Evolutionary conservation across 2,113 vertebrate genomes (phyloP), one percentile per base, ranked within the genome.

Genomic region (Geococcyx californianus): DNA sequence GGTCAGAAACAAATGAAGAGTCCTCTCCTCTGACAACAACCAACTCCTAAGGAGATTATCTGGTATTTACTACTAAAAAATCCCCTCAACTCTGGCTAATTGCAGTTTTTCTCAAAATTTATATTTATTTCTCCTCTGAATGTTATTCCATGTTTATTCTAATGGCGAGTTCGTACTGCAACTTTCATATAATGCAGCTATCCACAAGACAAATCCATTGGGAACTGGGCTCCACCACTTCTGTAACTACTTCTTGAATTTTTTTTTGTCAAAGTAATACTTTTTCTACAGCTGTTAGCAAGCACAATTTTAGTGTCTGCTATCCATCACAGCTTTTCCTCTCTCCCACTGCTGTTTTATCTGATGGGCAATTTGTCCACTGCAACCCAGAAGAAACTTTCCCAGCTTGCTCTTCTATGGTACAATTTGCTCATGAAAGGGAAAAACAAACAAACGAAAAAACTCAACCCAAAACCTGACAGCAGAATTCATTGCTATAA

Each of bases 341-440:
- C 55, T 81, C 72, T 85, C 67, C 33, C 26, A 67, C 47, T 0
- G 1, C 49, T 66, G 44, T 90, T 90, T 58, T 38, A 77, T 74
- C 26, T 56, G 79, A 77, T 86, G 59, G 69, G 63, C 70, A 88
- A 58, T 85, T 55, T 74, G 55, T 73, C 36, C 23, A 29, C 47
- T 86, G 47, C 44, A 90, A 63, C 10, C 20, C 77, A 72, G 66
- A 31, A 91, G 73, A 92, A 89, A 44, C 4, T 13, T 64, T 58
- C 67, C 49, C 16, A 4, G 85, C 62, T 74, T 77, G 16, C 36
- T 92, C 33, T 92, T 75, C 62, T 67, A 6, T 52, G 21, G 51
- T 40, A 64, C 64, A 86, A 92, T 96, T 96, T 95, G 38, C 94
- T 92, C 82, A 54, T 95, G 79, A 94, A 93, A 93, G 47, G 40